Evolutionary conservation across 2,888 invertebrate genomes (phyloP).

Genomic region (Ceramica pisi): DNA sequence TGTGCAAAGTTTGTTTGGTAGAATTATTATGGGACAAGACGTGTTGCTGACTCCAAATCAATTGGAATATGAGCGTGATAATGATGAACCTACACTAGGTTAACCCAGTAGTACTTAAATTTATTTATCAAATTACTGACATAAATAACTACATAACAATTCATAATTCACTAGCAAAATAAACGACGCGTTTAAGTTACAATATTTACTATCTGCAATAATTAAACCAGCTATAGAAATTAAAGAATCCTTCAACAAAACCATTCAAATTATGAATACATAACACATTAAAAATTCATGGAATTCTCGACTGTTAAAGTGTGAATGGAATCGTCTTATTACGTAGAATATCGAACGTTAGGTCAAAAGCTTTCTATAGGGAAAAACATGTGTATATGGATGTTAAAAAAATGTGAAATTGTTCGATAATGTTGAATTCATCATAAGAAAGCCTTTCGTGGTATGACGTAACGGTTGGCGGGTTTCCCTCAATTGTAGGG

Average conservation of each 20-base stretch:
- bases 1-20: no score
- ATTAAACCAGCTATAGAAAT: constrained; percentile 12
- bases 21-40: no score
- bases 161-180: neutral
- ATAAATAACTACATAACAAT: neutral
- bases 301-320: constrained; percentile 18
- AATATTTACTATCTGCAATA: neutral
- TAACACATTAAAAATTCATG: constrained; percentile 12
- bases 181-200: neutral
- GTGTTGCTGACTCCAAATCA: no score
- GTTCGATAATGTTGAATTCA: constrained; percentile 48
- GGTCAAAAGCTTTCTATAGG: constrained; percentile 59
- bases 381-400: constrained; percentile 25
- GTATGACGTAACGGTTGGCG: constrained; percentile 39
- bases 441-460: constrained; percentile 61
- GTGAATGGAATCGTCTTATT: constrained; percentile 27
- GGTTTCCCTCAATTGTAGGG: constrained; percentile 51
- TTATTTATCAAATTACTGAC: neutral
- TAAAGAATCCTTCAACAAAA: neutral
- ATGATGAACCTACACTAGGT: no score
- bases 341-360: constrained; percentile 34
- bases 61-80: no score
- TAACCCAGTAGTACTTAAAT: no score
- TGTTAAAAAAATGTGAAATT: constrained; percentile 62
- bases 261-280: neutral